Conservation (phyloP, 1,140 invertebrate species). For the Aphaenogaster ashmeadi region DNA sequence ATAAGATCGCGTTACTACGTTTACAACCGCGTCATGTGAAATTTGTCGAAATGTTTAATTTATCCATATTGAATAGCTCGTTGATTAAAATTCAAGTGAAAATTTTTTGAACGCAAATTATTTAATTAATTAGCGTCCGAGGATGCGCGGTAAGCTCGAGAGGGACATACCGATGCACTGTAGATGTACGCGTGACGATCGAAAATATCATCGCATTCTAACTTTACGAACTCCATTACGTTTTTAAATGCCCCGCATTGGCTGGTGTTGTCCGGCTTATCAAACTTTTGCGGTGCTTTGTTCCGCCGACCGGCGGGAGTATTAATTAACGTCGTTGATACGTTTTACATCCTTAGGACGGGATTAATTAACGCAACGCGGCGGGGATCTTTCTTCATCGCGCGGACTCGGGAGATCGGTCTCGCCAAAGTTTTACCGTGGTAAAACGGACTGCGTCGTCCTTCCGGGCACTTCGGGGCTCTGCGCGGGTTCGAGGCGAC, state of each 20-base stretch:
- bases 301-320: conserved; percentile 9
- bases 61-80: neutral
- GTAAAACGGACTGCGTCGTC: conserved; percentile 33
- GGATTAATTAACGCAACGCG: conserved; percentile 72
- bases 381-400: conserved; percentile 43
- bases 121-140: conserved; percentile 51
- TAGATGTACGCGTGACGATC: neutral
- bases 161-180: neutral
- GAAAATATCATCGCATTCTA: conserved; percentile 14
- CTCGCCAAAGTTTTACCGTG: conserved; percentile 9
- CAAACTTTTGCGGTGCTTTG: conserved; percentile 40
- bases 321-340: conserved; percentile 62
- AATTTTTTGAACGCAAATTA: conserved; percentile 49
- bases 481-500: conserved; percentile 25
- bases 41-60: conserved; percentile 25
- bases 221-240: conserved; percentile 50
- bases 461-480: neutral
- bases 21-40: neutral
- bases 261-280: conserved; percentile 35
- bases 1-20: conserved; percentile 41
- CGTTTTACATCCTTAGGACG: conserved; percentile 62
- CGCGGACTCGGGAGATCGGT: conserved; percentile 39
- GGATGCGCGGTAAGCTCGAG: neutral
- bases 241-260: conserved; percentile 37
- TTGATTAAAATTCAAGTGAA: conserved; percentile 35